A percentile compares a stretch with the other conserved stretches of the same genome.
Conservation (phyloP, 92 coral and sea anemone genomes). For the Porites divaricata region DNA sequence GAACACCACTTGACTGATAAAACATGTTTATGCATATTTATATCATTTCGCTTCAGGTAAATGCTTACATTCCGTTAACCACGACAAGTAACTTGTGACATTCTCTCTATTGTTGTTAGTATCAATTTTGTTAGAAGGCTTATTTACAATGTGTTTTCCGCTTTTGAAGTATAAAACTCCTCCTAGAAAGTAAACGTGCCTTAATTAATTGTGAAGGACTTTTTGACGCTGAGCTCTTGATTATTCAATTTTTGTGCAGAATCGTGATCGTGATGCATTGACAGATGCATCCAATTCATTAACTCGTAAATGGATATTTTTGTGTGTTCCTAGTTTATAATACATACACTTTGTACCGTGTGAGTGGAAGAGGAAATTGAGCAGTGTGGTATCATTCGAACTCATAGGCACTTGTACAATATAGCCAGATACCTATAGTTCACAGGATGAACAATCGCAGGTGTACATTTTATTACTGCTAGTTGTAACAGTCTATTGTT, state of each 20-base stretch:
- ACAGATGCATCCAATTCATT: constrained; percentile 11
- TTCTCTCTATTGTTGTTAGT: constrained; percentile 37
- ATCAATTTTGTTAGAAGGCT: not conserved
- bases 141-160: not conserved
- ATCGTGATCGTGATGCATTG: not conserved
- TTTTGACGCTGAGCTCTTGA: constrained; percentile 17
- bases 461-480: not conserved
- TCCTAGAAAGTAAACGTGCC: not conserved
- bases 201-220: constrained; percentile 25
- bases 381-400: constrained; percentile 10
- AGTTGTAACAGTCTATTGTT: not conserved
- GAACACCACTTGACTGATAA: constrained; percentile 37
- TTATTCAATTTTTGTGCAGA: constrained; percentile 10
- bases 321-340: not conserved
- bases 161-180: not conserved
- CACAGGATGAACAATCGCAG: not conserved
- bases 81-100: constrained; percentile 9
- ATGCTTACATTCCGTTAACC: constrained; percentile 15
- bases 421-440: not conserved
- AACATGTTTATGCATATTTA: constrained; percentile 46
- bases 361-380: constrained; percentile 32
- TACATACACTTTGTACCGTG: not conserved
- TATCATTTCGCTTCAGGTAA: constrained; percentile 46
- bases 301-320: not conserved
- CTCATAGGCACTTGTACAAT: not conserved